These are phyloP conservation scores for Acanthosepion esculentum DNA, from an alignment of 2,888 invertebrate genomes.

Conservation along the genomic window DNA sequence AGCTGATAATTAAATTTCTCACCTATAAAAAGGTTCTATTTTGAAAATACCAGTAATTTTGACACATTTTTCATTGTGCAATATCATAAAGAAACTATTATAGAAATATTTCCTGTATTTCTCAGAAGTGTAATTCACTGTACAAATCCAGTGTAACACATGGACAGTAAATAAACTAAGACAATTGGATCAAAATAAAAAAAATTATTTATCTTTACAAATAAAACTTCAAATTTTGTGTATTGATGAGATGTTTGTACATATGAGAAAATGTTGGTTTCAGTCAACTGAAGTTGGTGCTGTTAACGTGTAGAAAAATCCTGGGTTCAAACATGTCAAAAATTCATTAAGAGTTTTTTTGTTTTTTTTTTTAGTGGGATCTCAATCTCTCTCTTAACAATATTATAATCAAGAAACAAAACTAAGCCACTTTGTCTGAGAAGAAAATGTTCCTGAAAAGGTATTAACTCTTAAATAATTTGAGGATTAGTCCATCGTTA, in stretches of 20 bases:
- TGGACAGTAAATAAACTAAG: neutral
- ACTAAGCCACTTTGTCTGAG: neutral
- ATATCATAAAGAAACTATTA: too few species aligned
- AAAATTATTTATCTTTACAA: conserved; percentile 3
- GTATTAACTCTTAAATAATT: neutral
- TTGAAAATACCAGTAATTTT: too few species aligned
- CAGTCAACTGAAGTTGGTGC: neutral
- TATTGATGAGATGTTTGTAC: neutral
- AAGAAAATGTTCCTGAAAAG: neutral
- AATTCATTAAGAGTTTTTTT: neutral
- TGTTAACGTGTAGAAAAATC: neutral
- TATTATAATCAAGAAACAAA: neutral
- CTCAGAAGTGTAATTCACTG: too few species aligned
- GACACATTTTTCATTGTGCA: too few species aligned
- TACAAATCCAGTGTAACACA: neutral
- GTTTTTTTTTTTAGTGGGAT: neutral
- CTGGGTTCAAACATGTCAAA: neutral
- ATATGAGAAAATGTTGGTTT: neutral
- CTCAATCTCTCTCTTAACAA: neutral
- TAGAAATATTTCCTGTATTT: too few species aligned
- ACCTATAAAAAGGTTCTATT: too few species aligned
- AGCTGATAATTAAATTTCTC: too few species aligned
- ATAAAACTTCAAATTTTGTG: neutral
- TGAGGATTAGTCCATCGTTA: neutral
- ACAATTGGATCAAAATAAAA: neutral